Evolutionary conservation across 2,797 vertebrate genomes (phyloP), one percentile per base, ranked within the genome.

Genomic region (Mormyrops attenuatus): DNA sequence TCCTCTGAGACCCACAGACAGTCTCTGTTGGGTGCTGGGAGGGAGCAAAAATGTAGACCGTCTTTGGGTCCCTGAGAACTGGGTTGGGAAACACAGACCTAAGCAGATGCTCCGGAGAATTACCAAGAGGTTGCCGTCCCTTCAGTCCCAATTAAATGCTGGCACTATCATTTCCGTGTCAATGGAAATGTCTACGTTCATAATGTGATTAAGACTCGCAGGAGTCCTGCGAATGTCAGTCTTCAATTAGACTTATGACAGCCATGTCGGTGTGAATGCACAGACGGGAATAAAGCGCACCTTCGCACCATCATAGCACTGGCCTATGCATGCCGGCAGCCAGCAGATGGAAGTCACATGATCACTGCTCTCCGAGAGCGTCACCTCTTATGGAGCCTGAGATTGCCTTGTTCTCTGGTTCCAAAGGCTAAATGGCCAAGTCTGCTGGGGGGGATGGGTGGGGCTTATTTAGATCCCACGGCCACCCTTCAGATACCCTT

Each of bases 81-180:
- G 13, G 30, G 30, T 17, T 73, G 66, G 30, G 66, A 73, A 73
- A 73, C 66, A 34, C 11, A 0, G 63, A 15, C 63, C 60, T 34
- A 34, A 15, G 63, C 63, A 17, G 66, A n/a, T 34, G 63, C 50
- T 85, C 55, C 11, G 4, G 26, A 52, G n/a, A 17, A 11, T 22
- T 13, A 57, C 34, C 11, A 55, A 55, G 22, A 20, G 5, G 57
- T 30, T 47, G 26, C 30, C 15, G 30, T 47, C 26, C 41, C 38
- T 87, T 89, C 85, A 86, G 4, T 73, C 85, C 55, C 63, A 73
- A 55, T 89, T 52, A 89, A 38, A 55, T 66, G n/a, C 60, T 34
- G 41, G 69, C 20, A n/a, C 30, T 57, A 89, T 60, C 57, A 69
- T 85, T 86, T 89, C 60, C 49, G 11, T 26, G 85, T 89, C 88